Evolutionary conservation across 2,113 vertebrate genomes (phyloP), one percentile per base, ranked within the genome.

Genomic region (Turnix velox): DNA sequence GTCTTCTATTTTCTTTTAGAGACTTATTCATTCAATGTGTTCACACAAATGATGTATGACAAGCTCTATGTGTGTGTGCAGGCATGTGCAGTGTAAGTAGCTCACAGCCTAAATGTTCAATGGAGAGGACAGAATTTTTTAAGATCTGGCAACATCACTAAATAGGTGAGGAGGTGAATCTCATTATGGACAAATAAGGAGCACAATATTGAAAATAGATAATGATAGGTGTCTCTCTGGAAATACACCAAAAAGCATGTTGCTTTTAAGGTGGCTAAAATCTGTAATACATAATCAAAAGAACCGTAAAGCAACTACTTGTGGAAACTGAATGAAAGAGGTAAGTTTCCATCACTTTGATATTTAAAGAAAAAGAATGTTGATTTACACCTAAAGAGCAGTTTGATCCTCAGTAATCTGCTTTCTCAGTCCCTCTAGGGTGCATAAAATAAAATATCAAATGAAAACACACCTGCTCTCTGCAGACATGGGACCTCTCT

Each of bases 61-160:
- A 22, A 85, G 14, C 10, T 19, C 10, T 20, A 5, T 5, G 7
- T 14, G 5, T 25, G 27, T 37, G 15, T 16, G 12, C 24, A 83
- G 52, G 23, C 0, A 48, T 1, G 0, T 31, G 0, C 1, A 1
- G 5, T 18, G 12, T 40, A 52, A 67, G 35, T 6, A 92, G 2
- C 25, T 55, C 57, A 68, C 13, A 80, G 15, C 15, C 37, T 76
- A 48, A 80, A 48, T 4, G 30, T 83, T 62, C 10, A 81, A 18
- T 25, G 43, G n/a, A 79, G 72, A 84, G 8, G 12, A 31, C 5
- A 45, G n/a, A 18, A 30, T 18, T 48, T 83, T 79, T 58, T 18
- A 65, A 40, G 51, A 66, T 65, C 7, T 30, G 39, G 24, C 3
- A 72, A 22, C 27, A 39, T 54, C 39, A 65, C 18, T 40, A 46